Evolutionary conservation across 2,888 invertebrate genomes (phyloP).

Genomic region (Nephrotoma appendiculata): DNA sequence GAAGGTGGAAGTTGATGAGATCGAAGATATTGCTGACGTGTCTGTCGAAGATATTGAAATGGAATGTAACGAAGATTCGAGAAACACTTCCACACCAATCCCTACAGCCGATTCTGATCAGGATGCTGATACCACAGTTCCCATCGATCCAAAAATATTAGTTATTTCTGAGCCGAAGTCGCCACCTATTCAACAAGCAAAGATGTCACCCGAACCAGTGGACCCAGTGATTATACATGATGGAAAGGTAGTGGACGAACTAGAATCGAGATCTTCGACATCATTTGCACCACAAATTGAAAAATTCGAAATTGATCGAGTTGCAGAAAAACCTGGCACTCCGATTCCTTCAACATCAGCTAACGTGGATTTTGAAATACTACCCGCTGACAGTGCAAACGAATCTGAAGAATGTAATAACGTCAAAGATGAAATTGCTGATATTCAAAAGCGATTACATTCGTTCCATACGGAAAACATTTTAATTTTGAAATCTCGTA

Average conservation of each 20-base stretch:
- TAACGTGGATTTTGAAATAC: conserved; percentile 6
- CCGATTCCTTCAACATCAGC: conserved; percentile 6
- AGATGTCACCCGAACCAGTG: neutral
- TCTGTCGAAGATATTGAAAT: neutral
- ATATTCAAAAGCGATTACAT: conserved; percentile 45
- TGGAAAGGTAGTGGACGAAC: neutral
- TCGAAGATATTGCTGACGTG: conserved; percentile 9
- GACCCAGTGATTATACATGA: neutral
- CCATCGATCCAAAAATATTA: neutral
- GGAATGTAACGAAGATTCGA: conserved; percentile 27
- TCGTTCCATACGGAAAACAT: conserved; percentile 50
- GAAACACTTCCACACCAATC: neutral
- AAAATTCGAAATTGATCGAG: neutral
- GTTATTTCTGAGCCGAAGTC: neutral
- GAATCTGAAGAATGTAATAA: neutral
- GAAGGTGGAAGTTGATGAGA: conserved; percentile 11
- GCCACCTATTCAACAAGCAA: neutral
- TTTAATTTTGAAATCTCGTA: conserved; percentile 42
- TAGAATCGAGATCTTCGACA: neutral
- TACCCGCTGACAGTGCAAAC: neutral
- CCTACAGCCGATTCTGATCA: neutral
- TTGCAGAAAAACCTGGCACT: neutral
- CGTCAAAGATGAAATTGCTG: conserved; percentile 38
- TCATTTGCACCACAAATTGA: neutral
- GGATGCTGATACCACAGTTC: neutral